A percentile compares a stretch with the other conserved stretches of the same genome.
Evolutionary conservation across 2,888 invertebrate genomes (phyloP).

Genomic region (Agonopterix arenella): DNA sequence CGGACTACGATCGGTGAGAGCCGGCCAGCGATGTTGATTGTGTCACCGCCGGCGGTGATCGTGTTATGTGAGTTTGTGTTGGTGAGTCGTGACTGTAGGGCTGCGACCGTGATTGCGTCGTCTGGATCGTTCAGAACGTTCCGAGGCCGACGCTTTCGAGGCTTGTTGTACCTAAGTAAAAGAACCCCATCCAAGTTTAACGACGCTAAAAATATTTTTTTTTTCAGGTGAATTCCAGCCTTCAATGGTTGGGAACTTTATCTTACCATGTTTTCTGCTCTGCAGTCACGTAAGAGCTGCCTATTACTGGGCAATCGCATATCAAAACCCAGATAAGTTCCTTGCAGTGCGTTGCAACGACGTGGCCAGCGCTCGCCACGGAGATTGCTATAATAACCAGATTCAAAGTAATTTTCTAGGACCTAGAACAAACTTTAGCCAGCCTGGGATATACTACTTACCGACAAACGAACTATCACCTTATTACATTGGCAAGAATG

Average conservation of each 20-base stretch:
- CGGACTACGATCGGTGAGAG: no score
- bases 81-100: no score
- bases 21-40: no score
- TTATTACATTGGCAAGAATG: slow-evolving; percentile 45
- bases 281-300: slow-evolving; percentile 60
- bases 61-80: no score
- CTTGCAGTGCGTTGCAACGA: slow-evolving; percentile 45
- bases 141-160: no score
- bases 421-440: slow-evolving; percentile 48
- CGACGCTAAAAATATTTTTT: background rate
- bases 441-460: slow-evolving; percentile 54
- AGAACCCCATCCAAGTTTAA: no score
- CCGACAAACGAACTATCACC: slow-evolving; percentile 43
- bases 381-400: slow-evolving; percentile 40
- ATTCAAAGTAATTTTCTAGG: slow-evolving; percentile 43
- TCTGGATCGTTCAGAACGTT: no score
- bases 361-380: slow-evolving; percentile 39
- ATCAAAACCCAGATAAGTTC: slow-evolving; percentile 42
- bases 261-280: slow-evolving; percentile 54
- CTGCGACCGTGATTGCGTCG: no score
- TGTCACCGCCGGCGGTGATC: no score
- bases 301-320: slow-evolving; percentile 45
- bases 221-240: slow-evolving; percentile 57
- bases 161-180: no score
- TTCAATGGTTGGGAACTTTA: slow-evolving; percentile 38